Evolutionary conservation across 2,888 invertebrate genomes (phyloP), one percentile per base, ranked within the genome.

Genomic region (Agrilus biguttatus): DNA sequence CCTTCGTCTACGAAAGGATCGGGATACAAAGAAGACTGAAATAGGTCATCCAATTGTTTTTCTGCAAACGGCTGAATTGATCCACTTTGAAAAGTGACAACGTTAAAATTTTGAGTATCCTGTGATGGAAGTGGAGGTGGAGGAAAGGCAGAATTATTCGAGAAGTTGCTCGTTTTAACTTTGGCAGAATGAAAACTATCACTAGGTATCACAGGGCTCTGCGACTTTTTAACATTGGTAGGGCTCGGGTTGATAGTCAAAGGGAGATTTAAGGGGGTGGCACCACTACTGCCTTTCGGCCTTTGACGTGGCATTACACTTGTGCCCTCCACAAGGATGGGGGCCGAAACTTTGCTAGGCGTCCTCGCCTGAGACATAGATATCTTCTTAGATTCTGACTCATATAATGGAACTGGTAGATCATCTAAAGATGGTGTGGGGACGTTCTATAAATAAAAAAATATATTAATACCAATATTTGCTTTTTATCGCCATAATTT

Each of bases 271-370:
- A 67, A 48, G 0, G 66, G 67, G 33, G 62, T 60, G 42, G 70
- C 65, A 6, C 67, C 64, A 10, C 28, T 28, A 47, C 63, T 70
- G 32, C 78, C 83, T 61, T 87, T 87, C 8, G 89, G 89, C 51
- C 89, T 70, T 60, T 87, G 86, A 41, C 88, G 69, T 3, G 88
- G 88, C 41, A 82, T 83, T 19, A 89, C 86, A 50, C 84, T 84
- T 2, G 89, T 89, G 42, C 82, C 81, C 59, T 83, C 80, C 8
- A 77, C 71, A 4, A 71, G 52, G 23, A 70, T 63, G 6, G 52
- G 46, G 37, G 60, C 55, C 8, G 56, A 49, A 8, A 50, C 43
- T 51, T 69, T 65, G 43, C 60, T 56, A 38, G 57, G 55, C 13
- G 70, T 63, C 39, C 72, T 66, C 13, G 74, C 66, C 10, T 28